Evolutionary conservation across 2,888 invertebrate species (phyloP).

Genomic region (Caenorhabditis sp.): DNA sequence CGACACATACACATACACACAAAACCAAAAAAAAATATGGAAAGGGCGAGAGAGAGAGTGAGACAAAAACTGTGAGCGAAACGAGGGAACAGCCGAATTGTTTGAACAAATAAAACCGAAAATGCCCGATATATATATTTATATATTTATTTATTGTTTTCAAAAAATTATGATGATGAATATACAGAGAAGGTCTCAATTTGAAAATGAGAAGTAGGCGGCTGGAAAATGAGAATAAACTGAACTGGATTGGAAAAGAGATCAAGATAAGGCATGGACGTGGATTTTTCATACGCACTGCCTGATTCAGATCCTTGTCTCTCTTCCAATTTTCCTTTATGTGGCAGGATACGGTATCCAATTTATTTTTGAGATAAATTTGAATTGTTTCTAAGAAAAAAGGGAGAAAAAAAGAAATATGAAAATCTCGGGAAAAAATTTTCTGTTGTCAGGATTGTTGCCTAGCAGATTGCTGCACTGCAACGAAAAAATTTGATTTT

Average conservation of each 20-base stretch:
- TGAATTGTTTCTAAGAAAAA: not conserved
- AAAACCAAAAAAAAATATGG: slow-evolving; percentile 16
- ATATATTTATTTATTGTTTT: not conserved
- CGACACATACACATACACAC: not conserved
- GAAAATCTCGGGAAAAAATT: not conserved
- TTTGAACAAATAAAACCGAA: slow-evolving; percentile 12
- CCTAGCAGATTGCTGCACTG: not conserved
- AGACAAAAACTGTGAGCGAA: slow-evolving; percentile 26
- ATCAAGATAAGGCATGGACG: not conserved
- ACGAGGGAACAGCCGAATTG: slow-evolving; percentile 20
- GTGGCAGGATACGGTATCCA: not conserved
- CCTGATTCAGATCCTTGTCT: not conserved
- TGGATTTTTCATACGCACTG: not conserved
- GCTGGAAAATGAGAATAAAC: not conserved
- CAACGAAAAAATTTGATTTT: not conserved
- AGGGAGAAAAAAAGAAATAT: not conserved
- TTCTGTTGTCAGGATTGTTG: not conserved
- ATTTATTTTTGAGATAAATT: not conserved
- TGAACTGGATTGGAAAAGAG: not conserved
- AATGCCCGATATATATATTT: not conserved
- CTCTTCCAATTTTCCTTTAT: not conserved
- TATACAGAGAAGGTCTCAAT: too few relatives aligned
- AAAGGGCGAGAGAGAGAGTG: slow-evolving; percentile 8
- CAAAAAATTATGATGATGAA: too few relatives aligned
- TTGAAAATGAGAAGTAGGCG: not conserved